These are phyloP conservation scores for Pogonophryne albipinna DNA, from an alignment of 2,797 vertebrate genomes.

Conservation along the genomic window DNA sequence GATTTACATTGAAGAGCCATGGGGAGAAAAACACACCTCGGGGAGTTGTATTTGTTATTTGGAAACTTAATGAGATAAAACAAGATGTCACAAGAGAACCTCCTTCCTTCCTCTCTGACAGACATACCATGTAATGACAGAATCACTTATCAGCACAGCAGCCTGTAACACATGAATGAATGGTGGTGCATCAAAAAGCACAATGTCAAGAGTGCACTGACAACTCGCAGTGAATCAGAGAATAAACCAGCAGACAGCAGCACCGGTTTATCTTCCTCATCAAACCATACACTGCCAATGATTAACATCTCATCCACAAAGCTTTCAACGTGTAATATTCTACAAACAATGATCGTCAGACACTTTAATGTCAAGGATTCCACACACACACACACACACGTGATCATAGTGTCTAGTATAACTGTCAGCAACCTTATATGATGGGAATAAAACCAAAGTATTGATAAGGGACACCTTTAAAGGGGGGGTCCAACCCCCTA, in stretches of 20 bases:
- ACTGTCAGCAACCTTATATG: conserved; percentile 29
- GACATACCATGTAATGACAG: conserved; percentile 47
- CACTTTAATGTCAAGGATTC: conserved; percentile 29
- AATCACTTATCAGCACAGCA: conserved; percentile 57
- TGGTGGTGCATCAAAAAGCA: conserved; percentile 62
- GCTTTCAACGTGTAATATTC: conserved; percentile 46
- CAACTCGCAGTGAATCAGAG: conserved; percentile 24
- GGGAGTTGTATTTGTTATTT: conserved; percentile 71
- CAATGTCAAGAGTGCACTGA: conserved; percentile 59
- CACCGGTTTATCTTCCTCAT: conserved; percentile 41
- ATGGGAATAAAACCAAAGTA: conserved; percentile 15
- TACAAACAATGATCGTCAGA: conserved; percentile 34
- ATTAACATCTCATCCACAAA: conserved; percentile 45
- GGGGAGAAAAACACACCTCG: conserved; percentile 18
- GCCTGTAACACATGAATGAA: conserved; percentile 47
- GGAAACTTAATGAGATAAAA: conserved; percentile 61
- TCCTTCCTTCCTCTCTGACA: conserved; percentile 55
- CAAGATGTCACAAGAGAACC: conserved; percentile 49
- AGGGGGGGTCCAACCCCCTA: not conserved
- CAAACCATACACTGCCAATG: conserved; percentile 22
- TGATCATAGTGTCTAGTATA: not conserved
- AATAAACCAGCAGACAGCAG: conserved; percentile 30
- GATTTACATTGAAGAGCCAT: conserved; percentile 44
- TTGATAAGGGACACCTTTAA: conserved; percentile 11
- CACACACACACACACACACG: conserved; percentile 7